These are phyloP conservation scores for Grammomys dolichurus DNA, from an alignment of 2,113 vertebrate species.

Conservation along the genomic window DNA sequence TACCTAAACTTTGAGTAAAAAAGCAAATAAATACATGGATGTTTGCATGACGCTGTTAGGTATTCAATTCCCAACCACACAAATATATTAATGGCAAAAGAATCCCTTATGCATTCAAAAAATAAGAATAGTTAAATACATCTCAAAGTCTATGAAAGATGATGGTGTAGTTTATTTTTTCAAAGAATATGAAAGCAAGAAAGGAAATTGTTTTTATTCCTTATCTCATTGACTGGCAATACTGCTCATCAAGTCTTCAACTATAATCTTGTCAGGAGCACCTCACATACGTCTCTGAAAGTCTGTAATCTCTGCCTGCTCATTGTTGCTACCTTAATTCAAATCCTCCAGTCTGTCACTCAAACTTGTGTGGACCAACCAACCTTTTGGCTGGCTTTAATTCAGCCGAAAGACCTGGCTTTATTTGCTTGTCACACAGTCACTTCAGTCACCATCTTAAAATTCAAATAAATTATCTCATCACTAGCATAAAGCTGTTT, in stretches of 20 bases:
- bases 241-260: neutral
- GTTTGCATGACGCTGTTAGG: neutral
- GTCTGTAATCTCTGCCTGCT: neutral
- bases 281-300: neutral
- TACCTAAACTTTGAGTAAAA: neutral
- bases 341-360: neutral
- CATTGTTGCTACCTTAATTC: neutral
- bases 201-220: neutral
- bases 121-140: neutral
- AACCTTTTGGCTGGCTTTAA: neutral
- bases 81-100: neutral
- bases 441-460: neutral
- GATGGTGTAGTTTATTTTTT: neutral
- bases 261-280: neutral
- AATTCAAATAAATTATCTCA: slow-evolving; percentile 34
- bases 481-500: neutral
- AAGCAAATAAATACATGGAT: neutral
- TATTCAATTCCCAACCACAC: neutral
- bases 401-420: neutral
- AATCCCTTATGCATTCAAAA: neutral
- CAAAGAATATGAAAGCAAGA: neutral
- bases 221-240: neutral
- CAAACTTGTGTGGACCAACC: neutral
- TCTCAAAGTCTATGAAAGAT: neutral
- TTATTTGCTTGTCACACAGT: neutral